phyloP scores from a whole-genome alignment of 2,113 vertebrate species.

The Castor canadensis region DNA sequence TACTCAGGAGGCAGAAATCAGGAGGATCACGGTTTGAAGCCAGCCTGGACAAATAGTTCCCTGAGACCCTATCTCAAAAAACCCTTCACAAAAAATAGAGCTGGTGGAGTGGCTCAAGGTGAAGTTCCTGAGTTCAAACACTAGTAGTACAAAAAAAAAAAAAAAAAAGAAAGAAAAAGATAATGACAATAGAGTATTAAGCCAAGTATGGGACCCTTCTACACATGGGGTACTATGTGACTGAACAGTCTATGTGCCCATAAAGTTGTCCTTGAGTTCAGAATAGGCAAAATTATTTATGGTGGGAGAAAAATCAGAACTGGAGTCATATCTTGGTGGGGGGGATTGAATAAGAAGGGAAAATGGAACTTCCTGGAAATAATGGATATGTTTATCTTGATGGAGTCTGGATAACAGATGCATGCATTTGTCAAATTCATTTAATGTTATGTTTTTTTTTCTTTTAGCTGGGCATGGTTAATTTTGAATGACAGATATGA shows the following conservation, averaged over 20 bases:
- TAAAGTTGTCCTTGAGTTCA: not conserved
- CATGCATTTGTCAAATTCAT: not conserved
- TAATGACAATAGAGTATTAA: not conserved
- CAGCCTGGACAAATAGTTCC: too few relatives aligned
- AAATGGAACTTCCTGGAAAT: not conserved
- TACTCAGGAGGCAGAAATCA: too few relatives aligned
- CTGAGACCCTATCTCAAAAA: too few relatives aligned
- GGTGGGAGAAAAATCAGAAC: not conserved
- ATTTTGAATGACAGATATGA: too few relatives aligned
- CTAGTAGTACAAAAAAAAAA: too few relatives aligned
- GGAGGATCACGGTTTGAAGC: too few relatives aligned
- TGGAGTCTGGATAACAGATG: not conserved
- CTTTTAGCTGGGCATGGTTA: not conserved
- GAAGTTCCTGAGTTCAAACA: too few relatives aligned
- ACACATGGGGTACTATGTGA: not conserved
- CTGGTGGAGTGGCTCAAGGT: too few relatives aligned
- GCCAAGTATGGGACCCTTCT: not conserved
- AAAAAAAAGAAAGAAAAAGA: too few relatives aligned
- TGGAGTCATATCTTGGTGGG: not conserved
- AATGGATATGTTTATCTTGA: not conserved
- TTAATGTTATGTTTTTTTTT: not conserved
- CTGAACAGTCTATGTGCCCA: not conserved
- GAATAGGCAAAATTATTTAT: not conserved
- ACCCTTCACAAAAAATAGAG: too few relatives aligned
- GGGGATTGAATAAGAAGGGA: not conserved